Percentiles rank a stretch among this genome's conserved stretches.
Conservation (phyloP, 2,888 invertebrate species). For the Troglohyphantes excavatus region DNA sequence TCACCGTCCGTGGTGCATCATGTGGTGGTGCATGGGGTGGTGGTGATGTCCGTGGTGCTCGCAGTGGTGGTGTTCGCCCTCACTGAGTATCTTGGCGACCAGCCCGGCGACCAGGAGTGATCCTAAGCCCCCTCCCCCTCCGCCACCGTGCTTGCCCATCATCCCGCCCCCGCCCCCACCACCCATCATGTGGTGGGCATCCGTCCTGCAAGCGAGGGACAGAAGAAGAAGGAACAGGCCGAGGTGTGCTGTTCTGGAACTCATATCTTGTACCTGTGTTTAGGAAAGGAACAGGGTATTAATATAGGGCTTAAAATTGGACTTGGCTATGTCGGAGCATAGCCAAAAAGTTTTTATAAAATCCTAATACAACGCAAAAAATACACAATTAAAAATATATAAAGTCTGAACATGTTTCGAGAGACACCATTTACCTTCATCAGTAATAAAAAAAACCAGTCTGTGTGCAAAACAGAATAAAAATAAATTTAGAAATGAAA, state of each 20-base stretch:
- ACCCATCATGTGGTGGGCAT: not conserved
- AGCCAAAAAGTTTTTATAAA: too few relatives aligned
- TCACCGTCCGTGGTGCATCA: too few relatives aligned
- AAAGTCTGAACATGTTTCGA: too few relatives aligned
- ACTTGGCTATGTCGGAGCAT: too few relatives aligned
- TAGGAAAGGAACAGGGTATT: too few relatives aligned
- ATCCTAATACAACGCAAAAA: too few relatives aligned
- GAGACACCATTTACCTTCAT: too few relatives aligned
- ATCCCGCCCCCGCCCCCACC: not conserved
- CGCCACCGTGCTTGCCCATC: not conserved
- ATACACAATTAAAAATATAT: too few relatives aligned
- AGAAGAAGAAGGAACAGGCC: not conserved
- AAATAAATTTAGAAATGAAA: too few relatives aligned
- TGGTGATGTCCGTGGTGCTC: constrained; percentile 10
- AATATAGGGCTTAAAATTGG: too few relatives aligned
- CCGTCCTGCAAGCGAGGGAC: not conserved
- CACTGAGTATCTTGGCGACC: constrained; percentile 65
- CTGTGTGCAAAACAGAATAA: too few relatives aligned
- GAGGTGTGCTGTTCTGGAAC: not conserved
- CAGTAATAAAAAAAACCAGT: too few relatives aligned
- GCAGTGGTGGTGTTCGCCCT: constrained; percentile 55
- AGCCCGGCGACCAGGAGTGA: constrained; percentile 60
- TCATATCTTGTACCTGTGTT: not conserved
- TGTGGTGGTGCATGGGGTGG: not conserved
- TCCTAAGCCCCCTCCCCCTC: constrained; percentile 8